A percentile compares a stretch with the other conserved stretches of the same genome.
phyloP scores from a whole-genome alignment of 2,113 vertebrate genomes.

The Tachysurus fulvidraco region DNA sequence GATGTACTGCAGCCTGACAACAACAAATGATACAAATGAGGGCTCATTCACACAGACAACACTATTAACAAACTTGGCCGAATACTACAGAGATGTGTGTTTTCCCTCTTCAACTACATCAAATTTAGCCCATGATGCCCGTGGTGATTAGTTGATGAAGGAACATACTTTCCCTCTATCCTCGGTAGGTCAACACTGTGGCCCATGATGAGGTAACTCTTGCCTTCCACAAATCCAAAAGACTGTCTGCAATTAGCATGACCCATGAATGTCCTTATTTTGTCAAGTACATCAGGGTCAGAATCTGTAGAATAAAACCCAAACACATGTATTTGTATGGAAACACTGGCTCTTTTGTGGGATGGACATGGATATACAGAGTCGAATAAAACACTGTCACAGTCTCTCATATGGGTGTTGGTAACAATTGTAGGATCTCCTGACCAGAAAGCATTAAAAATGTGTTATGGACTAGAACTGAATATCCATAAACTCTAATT shows the following conservation, averaged over 20 bases:
- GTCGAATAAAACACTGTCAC: neutral
- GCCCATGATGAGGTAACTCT: slow-evolving; percentile 71
- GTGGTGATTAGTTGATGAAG: neutral
- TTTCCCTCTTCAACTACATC: neutral
- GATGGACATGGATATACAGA: neutral
- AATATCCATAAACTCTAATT: too few relatives aligned
- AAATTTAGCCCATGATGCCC: neutral
- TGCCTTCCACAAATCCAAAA: slow-evolving; percentile 47
- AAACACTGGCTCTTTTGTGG: neutral
- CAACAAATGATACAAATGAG: neutral
- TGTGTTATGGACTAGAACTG: too few relatives aligned
- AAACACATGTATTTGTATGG: neutral
- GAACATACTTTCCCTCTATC: slow-evolving; percentile 14
- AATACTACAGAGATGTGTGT: neutral
- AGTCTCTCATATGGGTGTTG: neutral
- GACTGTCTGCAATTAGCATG: slow-evolving; percentile 61
- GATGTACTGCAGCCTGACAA: slow-evolving; percentile 63
- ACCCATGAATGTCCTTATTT: slow-evolving; percentile 60
- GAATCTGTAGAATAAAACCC: slow-evolving; percentile 54
- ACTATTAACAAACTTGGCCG: neutral
- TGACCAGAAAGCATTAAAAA: too few relatives aligned
- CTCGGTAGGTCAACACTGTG: slow-evolving; percentile 30
- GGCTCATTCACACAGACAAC: neutral
- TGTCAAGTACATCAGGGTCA: slow-evolving; percentile 45
- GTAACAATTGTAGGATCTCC: too few relatives aligned